Percentiles rank a stretch among this genome's conserved stretches.
Evolutionary conservation across 1,140 invertebrate species (phyloP).

Genomic region (Leptopilina clavipes): DNA sequence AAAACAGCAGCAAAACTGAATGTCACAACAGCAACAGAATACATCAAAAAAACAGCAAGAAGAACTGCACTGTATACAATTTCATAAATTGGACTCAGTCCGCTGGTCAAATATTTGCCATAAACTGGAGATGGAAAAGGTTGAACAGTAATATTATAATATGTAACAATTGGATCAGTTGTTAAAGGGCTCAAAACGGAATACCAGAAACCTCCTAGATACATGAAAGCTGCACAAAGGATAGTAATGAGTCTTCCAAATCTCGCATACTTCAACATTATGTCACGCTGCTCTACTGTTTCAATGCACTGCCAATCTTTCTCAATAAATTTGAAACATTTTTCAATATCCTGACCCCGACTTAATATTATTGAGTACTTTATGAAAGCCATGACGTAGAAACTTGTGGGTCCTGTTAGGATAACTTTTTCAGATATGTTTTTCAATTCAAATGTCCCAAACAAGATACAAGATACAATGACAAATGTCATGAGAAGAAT

Average conservation of each 20-base stretch:
- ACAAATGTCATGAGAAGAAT: background rate
- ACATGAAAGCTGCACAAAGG: background rate
- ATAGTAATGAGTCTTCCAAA: conserved; percentile 41
- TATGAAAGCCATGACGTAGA: background rate
- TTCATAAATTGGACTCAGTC: background rate
- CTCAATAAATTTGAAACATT: conserved; percentile 45
- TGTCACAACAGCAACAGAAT: background rate
- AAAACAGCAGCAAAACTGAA: background rate
- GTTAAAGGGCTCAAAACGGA: background rate
- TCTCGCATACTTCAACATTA: conserved; percentile 46
- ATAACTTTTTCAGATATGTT: background rate
- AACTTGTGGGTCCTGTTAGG: background rate
- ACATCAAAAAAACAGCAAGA: background rate
- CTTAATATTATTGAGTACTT: background rate
- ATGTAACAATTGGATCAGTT: background rate
- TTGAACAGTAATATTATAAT: background rate
- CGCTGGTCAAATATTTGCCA: background rate
- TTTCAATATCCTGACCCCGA: conserved; percentile 34
- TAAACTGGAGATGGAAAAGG: background rate
- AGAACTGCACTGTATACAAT: background rate
- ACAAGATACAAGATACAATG: background rate
- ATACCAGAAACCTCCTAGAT: background rate
- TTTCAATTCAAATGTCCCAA: background rate
- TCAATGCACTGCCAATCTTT: conserved; percentile 43
- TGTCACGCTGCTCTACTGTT: conserved; percentile 25